Evolutionary conservation across 2,797 vertebrate species (phyloP), one percentile per base, ranked within the genome.

Genomic region (Siniperca obscura): DNA sequence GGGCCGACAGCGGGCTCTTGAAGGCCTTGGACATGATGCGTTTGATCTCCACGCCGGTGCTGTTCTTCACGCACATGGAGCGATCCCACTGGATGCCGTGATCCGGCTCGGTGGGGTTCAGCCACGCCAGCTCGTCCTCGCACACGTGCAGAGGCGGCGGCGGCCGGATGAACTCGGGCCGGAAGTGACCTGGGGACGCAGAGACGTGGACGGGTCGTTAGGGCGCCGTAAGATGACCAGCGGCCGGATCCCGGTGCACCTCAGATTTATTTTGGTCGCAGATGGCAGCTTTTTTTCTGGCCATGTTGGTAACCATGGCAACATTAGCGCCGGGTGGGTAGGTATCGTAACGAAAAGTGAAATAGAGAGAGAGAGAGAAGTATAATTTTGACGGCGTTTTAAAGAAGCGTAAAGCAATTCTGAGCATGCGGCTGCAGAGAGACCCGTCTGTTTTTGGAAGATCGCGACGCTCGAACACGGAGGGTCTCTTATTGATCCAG

Each of bases 11-110:
- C 0, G 98, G 97, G 86, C 98, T 99, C 95, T 99, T 99, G 94
- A 99, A 99, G 88, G 98, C 98, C 91, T 99, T 99, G 85, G 98
- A 95, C 98, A 99, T 99, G 91, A 99, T 96, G 80, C 98, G 96
- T 86, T 99, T 99, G 93, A 99, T 98, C 93, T 99, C 98, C 7
- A 98, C 94, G 2, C 98, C 98, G 0, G 98, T 98, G 93, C 97
- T 98, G 82, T 97, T 98, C 91, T 97, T 98, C 76, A 99, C 97
- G 42, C 98, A 99, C 98, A 99, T 99, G 66, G 97, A 98, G 11
- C 97, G 97, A 84, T 99, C 98, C 98, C 98, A 99, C 79, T 97
- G 97, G 83, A 99, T 87, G 0, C 94, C 78, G 89, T 99, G 98
- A 46, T 98, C 98, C 1, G 98, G 98, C 90, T 99, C 98, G 0